Evolutionary conservation across 1,140 invertebrate species (phyloP), one percentile per base, ranked within the genome.

Genomic region (Drosophila ambigua): DNA sequence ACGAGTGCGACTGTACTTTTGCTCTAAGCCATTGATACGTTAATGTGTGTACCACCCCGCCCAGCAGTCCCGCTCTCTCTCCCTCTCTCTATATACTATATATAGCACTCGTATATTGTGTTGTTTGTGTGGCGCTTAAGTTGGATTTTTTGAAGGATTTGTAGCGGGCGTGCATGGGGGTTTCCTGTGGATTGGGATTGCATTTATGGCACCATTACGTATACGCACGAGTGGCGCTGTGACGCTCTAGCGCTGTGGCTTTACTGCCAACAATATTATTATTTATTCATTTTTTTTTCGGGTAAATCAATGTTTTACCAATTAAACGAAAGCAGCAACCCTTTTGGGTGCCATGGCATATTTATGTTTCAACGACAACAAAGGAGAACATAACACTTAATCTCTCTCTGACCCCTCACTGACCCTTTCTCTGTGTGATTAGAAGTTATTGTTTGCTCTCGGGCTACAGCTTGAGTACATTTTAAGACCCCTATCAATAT

Each of bases 21-120:
- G 44, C 74, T 53, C 72, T 84, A 85, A 85, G 77, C 81, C 81
- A 77, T 85, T 84, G 81, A 84, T 84, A 84, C 82, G 69, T 73
- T 84, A 85, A 84, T 80, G 77, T 85, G 77, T 62, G 65, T 49
- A 44, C 24, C 4, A 4, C 11, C 11, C 35, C 4, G 1, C 35
- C 3, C 35, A 4, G 35, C 35, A 24, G 44, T 5, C n/a, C 48
- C 44, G 8, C 28, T 28, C 26, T n/a, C 15, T 1, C 16, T 8
- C 4, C 31, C 8, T 11, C 2, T 16, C 11, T 62, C n/a, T 16
- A 45, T 28, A 8, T 45, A 7, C 16, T 44, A 20, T n/a, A 24
- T 6, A 28, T 28, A 7, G 26, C 3, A 13, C 35, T 39, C 35
- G 35, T 39, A 39, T 39, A 16, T 23, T 24, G 48, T 67, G 24